These are phyloP conservation scores for Ochropleura plecta DNA, from an alignment of 2,888 invertebrate species.

Conservation along the genomic window DNA sequence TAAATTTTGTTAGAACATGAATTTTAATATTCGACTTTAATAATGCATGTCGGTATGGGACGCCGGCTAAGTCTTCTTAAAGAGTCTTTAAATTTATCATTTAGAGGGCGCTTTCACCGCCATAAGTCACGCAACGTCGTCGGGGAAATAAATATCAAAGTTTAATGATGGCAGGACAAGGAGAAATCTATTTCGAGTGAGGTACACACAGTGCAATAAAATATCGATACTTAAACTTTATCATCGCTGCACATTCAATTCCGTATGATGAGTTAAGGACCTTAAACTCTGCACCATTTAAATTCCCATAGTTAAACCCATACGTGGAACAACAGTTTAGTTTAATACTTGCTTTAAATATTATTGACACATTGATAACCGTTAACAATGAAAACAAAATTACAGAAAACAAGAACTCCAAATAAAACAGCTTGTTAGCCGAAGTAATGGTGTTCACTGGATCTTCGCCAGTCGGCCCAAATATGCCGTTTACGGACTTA, in stretches of 20 bases:
- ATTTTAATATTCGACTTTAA: conserved; percentile 80
- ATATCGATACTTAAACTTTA: conserved; percentile 42
- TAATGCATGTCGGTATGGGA: conserved; percentile 69
- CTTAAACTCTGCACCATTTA: neutral
- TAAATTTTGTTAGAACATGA: conserved; percentile 77
- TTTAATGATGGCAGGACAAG: conserved; percentile 67
- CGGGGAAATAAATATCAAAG: conserved; percentile 70
- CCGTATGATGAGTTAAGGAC: neutral
- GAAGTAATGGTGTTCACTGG: conserved; percentile 56
- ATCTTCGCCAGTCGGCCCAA: conserved; percentile 63
- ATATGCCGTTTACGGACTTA: conserved; percentile 71
- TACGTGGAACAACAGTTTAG: conserved; percentile 21
- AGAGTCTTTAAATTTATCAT: conserved; percentile 81
- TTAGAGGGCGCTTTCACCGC: conserved; percentile 82
- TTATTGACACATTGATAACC: conserved; percentile 49
- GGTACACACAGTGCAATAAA: conserved; percentile 29
- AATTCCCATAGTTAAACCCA: conserved; percentile 37
- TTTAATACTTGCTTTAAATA: conserved; percentile 33
- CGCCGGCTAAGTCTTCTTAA: conserved; percentile 75
- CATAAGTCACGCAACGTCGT: conserved; percentile 81
- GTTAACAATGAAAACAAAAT: conserved; percentile 55
- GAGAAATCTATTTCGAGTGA: conserved; percentile 60
- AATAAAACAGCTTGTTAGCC: conserved; percentile 64
- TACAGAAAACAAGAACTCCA: conserved; percentile 51
- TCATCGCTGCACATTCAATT: conserved; percentile 8